phyloP scores from a whole-genome alignment of 2,113 vertebrate species.

The Acrocephalus kingi region DNA sequence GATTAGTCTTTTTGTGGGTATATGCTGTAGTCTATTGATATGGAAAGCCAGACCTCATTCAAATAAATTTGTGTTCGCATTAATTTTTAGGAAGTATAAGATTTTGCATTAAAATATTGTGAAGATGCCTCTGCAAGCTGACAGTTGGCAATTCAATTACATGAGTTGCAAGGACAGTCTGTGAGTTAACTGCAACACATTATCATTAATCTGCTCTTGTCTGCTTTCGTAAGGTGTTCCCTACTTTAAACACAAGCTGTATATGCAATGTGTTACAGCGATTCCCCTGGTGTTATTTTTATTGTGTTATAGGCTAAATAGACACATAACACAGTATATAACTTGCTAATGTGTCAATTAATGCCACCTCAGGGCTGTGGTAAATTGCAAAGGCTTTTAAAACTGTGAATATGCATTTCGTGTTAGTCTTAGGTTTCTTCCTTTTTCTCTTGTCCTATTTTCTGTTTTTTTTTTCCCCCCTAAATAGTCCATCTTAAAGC shows the following conservation, averaged over 20 bases:
- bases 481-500: conserved; percentile 19
- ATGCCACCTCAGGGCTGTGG: conserved; percentile 42
- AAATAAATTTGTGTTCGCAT: background rate
- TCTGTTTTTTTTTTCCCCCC: background rate
- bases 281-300: conserved; percentile 57
- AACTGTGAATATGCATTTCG: conserved; percentile 53
- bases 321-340: conserved; percentile 51
- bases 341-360: conserved; percentile 69
- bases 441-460: conserved; percentile 16
- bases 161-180: background rate
- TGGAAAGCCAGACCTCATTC: background rate
- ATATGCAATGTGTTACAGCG: conserved; percentile 20
- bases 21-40: background rate
- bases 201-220: background rate
- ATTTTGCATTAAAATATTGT: background rate
- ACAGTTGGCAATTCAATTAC: background rate
- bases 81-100: background rate
- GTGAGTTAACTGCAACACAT: background rate
- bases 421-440: conserved; percentile 31
- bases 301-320: conserved; percentile 63
- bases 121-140: background rate
- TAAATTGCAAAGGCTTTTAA: conserved; percentile 66
- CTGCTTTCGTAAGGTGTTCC: background rate
- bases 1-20: background rate
- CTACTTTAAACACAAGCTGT: background rate